Base-by-base conservation (phyloP, 2,888 invertebrate species). In the Euphydryas editha region DNA sequence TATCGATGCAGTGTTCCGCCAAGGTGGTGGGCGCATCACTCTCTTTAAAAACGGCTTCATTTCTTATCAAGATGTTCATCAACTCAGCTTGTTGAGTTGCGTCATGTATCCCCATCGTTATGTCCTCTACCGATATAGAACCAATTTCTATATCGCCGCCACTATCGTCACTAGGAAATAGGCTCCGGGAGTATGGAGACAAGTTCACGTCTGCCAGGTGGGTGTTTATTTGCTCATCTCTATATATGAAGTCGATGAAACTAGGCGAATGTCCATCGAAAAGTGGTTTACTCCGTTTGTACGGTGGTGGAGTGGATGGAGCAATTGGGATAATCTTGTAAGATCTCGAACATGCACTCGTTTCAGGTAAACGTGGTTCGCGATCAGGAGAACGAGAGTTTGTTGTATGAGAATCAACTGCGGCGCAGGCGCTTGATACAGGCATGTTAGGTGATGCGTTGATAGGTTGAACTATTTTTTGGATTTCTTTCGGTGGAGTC, bases 1-100 rank as follows among this genome's bases (percentile, higher is more conserved):
- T 68, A 15, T 68, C 62, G 0, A 72, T 72, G 2, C 1, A 0
- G 44, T 70, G 61, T 37, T 64, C 68, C 8, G 42, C 21, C 7
- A 37, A 11, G 0, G 15, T 49, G 10, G 24, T 39, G 13, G 72
- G 70, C n/a, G 59, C 20, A 1, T 62, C 57, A 57, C 55, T 70
- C 2, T 65, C 30, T 8, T 13, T 46, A 24, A 67, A 70, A 1
- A 67, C 44, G 0, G 60, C 67, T 6, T 59, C 39, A 30, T 69
- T 47, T 8, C 5, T 5, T 15, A 11, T 15, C 7, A 51, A 21
- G 3, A 51, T n/a, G n/a, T n/a, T n/a, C n/a, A n/a, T n/a, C n/a
- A n/a, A 51, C 21, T 4, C 11, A 5, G 21, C 24, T 51, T 24
- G 3, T 4, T 20, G 13, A 15, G 21, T 6, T 17, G 6, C 17